Conservation (phyloP, 1,140 invertebrate species). For the Pseudomyrmex concolor region DNA sequence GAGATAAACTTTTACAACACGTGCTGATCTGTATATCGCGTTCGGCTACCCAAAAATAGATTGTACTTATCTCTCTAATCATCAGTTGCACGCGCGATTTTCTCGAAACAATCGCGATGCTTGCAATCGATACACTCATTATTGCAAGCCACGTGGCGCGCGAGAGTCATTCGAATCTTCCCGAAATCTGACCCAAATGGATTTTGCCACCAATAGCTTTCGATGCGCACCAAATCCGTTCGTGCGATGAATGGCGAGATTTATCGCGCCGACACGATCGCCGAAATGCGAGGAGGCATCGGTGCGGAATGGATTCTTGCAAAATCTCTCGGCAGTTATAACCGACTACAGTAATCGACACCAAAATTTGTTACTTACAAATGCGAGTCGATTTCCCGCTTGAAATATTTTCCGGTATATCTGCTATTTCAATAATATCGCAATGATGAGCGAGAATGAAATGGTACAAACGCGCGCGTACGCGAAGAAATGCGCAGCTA, state of each 20-base stretch:
- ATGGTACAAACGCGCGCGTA: too few relatives aligned
- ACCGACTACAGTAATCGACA: background rate
- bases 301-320: conserved; percentile 23
- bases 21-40: too few relatives aligned
- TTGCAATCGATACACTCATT: conserved; percentile 8
- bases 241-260: conserved; percentile 13
- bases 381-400: background rate
- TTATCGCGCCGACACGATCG: background rate
- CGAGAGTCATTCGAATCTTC: background rate
- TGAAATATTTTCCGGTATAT: background rate
- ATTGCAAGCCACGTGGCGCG: background rate
- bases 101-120: conserved; percentile 23
- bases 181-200: conserved; percentile 18
- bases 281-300: background rate
- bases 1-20: too few relatives aligned
- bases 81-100: background rate
- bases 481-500: too few relatives aligned
- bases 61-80: too few relatives aligned
- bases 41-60: too few relatives aligned
- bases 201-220: background rate
- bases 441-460: too few relatives aligned
- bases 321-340: background rate
- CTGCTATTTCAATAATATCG: background rate
- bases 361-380: background rate
- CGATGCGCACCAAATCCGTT: background rate